A percentile compares a stretch with the other conserved stretches of the same genome.
These are phyloP conservation scores for Drosophila multiciliata DNA, from an alignment of 2,888 invertebrate genomes.

Conservation along the genomic window DNA sequence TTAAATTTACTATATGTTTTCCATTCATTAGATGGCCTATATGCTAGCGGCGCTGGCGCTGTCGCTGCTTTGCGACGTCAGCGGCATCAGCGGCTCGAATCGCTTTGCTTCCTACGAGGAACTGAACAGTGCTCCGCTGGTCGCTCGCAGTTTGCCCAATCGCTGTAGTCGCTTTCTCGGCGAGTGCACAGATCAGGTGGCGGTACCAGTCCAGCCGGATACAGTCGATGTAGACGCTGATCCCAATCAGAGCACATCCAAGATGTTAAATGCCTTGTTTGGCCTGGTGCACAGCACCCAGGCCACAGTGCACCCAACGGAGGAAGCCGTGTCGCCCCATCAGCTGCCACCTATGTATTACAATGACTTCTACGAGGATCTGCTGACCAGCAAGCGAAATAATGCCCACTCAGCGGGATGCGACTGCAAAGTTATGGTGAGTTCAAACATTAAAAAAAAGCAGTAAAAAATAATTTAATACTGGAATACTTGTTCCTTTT, in stretches of 20 bases:
- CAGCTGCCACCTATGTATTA: constrained; percentile 73
- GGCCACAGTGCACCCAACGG: constrained; percentile 32
- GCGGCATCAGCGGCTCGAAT: constrained; percentile 39
- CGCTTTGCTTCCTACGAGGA: constrained; percentile 51
- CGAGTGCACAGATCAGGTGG: constrained; percentile 26
- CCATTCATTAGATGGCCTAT: constrained; percentile 46
- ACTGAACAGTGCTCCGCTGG: constrained; percentile 22
- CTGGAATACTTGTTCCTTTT: background rate
- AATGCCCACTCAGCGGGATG: constrained; percentile 77
- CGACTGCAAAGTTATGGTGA: constrained; percentile 83
- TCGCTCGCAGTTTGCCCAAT: constrained; percentile 23
- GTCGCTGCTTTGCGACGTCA: constrained; percentile 49
- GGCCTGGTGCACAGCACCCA: constrained; percentile 42
- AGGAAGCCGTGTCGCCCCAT: constrained; percentile 46
- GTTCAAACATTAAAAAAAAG: constrained; percentile 3
- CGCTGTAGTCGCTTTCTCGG: constrained; percentile 50
- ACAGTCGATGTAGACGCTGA: constrained; percentile 7
- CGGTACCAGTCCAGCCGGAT: background rate
- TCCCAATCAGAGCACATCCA: constrained; percentile 45
- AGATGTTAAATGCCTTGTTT: constrained; percentile 63
- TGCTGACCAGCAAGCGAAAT: constrained; percentile 66
- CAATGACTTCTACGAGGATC: constrained; percentile 76
- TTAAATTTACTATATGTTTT: background rate
- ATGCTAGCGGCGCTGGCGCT: constrained; percentile 63
- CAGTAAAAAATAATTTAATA: background rate